Conservation (phyloP, 2,888 invertebrate species). For the Augiades crinisus region DNA sequence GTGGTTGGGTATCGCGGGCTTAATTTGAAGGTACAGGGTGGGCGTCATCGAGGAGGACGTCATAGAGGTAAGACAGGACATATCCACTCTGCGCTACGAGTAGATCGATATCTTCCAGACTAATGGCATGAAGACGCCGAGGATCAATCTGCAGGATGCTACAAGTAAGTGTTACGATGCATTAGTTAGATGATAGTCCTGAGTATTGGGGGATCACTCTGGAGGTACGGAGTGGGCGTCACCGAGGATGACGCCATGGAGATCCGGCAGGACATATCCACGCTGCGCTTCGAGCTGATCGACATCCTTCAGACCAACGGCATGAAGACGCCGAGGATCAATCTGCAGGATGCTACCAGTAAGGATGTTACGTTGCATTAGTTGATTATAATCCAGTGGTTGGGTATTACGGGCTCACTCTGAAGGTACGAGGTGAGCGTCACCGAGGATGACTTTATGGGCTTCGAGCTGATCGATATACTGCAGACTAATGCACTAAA, state of each 20-base stretch:
- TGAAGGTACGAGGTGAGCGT: no score
- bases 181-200: no score
- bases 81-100: conserved; percentile 96
- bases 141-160: conserved; percentile 84
- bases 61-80: conserved; percentile 98
- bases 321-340: conserved; percentile 90
- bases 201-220: no score
- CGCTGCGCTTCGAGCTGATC: conserved; percentile 94
- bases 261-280: conserved; percentile 98
- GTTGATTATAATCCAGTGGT: no score
- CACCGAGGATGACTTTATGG: conserved; percentile 98
- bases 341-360: conserved; percentile 85
- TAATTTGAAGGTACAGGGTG: no score
- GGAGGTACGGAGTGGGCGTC: conserved; percentile 92
- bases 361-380: conserved; percentile 38
- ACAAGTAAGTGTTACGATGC: conserved; percentile 69
- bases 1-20: no score
- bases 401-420: no score
- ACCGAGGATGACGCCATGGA: conserved; percentile 99
- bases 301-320: conserved; percentile 95
- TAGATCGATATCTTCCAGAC: conserved; percentile 94
- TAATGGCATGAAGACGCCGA: conserved; percentile 93
- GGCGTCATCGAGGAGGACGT: conserved; percentile 98
- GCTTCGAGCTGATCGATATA: conserved; percentile 96
- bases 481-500: conserved; percentile 93